phyloP scores from a whole-genome alignment of 2,888 invertebrate genomes.

The Drosophila merina region DNA sequence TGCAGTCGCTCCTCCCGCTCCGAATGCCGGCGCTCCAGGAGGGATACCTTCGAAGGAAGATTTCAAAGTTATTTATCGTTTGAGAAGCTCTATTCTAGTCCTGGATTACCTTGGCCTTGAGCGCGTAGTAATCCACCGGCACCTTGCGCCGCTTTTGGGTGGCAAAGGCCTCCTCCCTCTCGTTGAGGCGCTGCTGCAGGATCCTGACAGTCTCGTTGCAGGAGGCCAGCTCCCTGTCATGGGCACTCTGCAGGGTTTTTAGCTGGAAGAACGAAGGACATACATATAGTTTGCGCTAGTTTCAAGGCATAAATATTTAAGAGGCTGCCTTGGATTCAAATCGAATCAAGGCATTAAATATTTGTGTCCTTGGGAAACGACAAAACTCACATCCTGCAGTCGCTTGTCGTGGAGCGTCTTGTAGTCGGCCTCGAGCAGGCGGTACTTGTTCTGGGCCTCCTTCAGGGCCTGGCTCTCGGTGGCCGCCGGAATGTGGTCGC shows the following conservation, averaged over 20 bases:
- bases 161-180: slow-evolving; percentile 83
- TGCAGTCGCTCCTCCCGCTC: slow-evolving; percentile 84
- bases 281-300: too few species aligned
- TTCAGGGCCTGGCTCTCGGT: slow-evolving; percentile 82
- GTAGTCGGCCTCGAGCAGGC: slow-evolving; percentile 90
- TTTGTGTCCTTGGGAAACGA: not conserved
- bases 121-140: slow-evolving; percentile 84
- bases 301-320: not conserved
- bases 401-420: slow-evolving; percentile 90
- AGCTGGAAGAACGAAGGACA: slow-evolving; percentile 84
- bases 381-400: slow-evolving; percentile 89
- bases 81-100: not conserved
- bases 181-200: slow-evolving; percentile 83
- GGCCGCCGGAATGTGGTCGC: slow-evolving; percentile 80
- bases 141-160: slow-evolving; percentile 83
- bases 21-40: slow-evolving; percentile 83
- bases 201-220: slow-evolving; percentile 83
- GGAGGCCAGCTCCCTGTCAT: slow-evolving; percentile 88
- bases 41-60: slow-evolving; percentile 79
- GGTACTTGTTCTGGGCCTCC: slow-evolving; percentile 87
- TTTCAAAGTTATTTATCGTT: too few species aligned
- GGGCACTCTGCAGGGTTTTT: slow-evolving; percentile 90
- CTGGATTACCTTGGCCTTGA: slow-evolving; percentile 83
- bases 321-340: not conserved
- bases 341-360: too few species aligned